Percentiles rank a stretch among this genome's conserved stretches.
Evolutionary conservation across 2,797 vertebrate species (phyloP).

Genomic region (Xenops minutus): DNA sequence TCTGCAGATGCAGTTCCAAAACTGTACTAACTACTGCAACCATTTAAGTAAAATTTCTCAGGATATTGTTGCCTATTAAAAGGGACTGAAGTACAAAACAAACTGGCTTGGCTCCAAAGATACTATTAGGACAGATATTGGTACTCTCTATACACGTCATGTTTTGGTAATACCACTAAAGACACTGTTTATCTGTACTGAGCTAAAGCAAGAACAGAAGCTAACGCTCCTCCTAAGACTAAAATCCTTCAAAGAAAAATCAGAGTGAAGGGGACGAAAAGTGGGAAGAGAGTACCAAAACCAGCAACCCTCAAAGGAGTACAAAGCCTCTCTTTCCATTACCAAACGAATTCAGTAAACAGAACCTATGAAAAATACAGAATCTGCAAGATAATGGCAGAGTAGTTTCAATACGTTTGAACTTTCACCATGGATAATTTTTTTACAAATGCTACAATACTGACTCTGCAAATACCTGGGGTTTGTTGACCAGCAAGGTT

Average conservation of each 20-base stretch:
- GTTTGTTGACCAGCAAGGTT: background rate
- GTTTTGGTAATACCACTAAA: background rate
- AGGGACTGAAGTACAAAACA: background rate
- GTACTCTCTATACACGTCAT: fast-evolving
- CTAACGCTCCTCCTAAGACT: background rate
- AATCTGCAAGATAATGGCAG: background rate
- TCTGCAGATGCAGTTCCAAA: background rate
- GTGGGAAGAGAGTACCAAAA: background rate
- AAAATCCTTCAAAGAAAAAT: background rate
- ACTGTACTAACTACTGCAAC: background rate
- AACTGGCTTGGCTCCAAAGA: background rate
- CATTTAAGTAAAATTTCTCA: background rate
- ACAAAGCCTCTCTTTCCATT: background rate
- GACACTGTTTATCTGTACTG: background rate
- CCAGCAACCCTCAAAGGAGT: background rate
- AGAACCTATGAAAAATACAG: background rate
- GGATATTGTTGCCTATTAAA: background rate
- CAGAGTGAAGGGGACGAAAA: background rate
- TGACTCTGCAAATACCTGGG: background rate
- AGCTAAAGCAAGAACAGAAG: background rate
- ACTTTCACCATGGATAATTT: background rate
- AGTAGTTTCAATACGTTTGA: background rate
- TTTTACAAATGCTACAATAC: background rate
- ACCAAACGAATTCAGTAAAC: background rate
- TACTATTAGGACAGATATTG: background rate